Conservation (phyloP, 2,888 invertebrate genomes). For the Calameuta idolon region DNA sequence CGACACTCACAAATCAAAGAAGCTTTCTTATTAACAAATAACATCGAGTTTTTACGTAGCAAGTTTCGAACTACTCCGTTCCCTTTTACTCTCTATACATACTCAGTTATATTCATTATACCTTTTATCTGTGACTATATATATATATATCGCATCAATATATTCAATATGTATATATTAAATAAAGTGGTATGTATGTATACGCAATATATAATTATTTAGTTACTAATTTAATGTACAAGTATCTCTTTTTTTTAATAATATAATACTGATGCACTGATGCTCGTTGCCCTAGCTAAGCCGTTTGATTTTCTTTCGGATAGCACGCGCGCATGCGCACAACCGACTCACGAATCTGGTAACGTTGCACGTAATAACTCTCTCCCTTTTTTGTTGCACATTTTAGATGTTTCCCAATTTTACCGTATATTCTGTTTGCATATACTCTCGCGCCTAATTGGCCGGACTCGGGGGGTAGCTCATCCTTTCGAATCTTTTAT, state of each 20-base stretch:
- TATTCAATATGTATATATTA: slow-evolving; percentile 42
- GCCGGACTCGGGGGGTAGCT: not conserved
- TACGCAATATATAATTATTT: slow-evolving; percentile 52
- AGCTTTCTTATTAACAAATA: slow-evolving; percentile 34
- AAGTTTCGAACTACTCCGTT: slow-evolving; percentile 17
- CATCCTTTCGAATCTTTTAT: not conserved
- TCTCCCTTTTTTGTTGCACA: not conserved
- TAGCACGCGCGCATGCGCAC: not conserved
- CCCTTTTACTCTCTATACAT: slow-evolving; percentile 23
- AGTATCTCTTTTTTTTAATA: slow-evolving; percentile 43
- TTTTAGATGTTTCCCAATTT: not conserved
- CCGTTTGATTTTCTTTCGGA: slow-evolving; percentile 27
- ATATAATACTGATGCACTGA: slow-evolving; percentile 63
- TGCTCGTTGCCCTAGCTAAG: slow-evolving; percentile 47
- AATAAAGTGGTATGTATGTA: slow-evolving; percentile 53
- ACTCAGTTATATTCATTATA: slow-evolving; percentile 23
- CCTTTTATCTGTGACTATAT: slow-evolving; percentile 36
- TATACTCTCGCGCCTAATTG: not conserved
- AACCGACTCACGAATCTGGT: not conserved
- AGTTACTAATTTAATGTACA: slow-evolving; percentile 54
- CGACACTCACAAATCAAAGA: slow-evolving; percentile 24
- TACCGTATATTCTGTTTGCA: not conserved
- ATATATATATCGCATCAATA: slow-evolving; percentile 32
- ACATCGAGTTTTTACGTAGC: slow-evolving; percentile 36
- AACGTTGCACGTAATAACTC: not conserved